Percentiles rank a stretch among this genome's conserved stretches.
phyloP scores from a whole-genome alignment of 2,888 invertebrate species.

The Linyphia triangularis region DNA sequence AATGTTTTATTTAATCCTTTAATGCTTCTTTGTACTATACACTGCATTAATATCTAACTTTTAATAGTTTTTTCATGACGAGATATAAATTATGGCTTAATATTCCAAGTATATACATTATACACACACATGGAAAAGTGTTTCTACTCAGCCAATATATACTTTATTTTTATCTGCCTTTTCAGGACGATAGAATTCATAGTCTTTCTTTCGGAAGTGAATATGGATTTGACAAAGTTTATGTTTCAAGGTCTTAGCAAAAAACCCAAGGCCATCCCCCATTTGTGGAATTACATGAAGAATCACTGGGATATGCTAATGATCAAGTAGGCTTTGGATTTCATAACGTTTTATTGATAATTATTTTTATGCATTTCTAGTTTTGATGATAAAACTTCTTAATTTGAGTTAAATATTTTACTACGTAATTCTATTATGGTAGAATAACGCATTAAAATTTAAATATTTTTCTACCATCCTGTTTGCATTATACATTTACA shows the following conservation, averaged over 20 bases:
- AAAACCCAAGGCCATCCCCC: slow-evolving; percentile 21
- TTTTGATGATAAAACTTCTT: background rate
- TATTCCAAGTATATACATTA: too few relatives aligned
- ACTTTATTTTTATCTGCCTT: too few relatives aligned
- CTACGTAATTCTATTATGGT: background rate
- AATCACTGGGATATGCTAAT: slow-evolving; percentile 11
- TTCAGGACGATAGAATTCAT: slow-evolving; percentile 43
- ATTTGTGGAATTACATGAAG: slow-evolving; percentile 38
- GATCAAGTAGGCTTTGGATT: background rate
- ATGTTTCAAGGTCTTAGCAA: slow-evolving; percentile 24
- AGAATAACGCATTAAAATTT: background rate
- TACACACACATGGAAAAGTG: too few relatives aligned
- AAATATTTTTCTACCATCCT: too few relatives aligned
- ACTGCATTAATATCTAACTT: too few relatives aligned
- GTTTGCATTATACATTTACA: too few relatives aligned
- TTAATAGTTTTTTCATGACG: too few relatives aligned
- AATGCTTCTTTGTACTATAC: too few relatives aligned
- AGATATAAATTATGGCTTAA: too few relatives aligned
- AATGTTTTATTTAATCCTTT: too few relatives aligned
- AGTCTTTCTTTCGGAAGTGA: background rate
- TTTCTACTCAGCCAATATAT: too few relatives aligned
- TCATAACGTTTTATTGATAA: background rate
- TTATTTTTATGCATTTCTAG: background rate
- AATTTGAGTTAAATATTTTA: background rate
- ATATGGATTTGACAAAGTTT: background rate